These are phyloP conservation scores for Typhlomys cinereus DNA, from an alignment of 2,113 vertebrate genomes.

Conservation along the genomic window DNA sequence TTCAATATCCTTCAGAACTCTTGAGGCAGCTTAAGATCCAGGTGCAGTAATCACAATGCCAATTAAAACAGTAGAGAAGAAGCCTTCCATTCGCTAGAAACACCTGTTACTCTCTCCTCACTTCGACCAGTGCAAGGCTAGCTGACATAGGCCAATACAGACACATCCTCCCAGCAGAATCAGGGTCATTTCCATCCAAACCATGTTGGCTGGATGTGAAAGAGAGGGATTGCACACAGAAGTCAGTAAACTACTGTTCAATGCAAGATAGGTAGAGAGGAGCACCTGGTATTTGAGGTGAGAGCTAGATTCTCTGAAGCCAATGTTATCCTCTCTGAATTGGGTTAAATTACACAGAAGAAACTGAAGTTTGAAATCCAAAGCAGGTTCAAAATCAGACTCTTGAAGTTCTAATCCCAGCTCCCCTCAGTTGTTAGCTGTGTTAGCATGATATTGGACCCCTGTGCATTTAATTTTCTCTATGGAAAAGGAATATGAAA, in stretches of 20 bases:
- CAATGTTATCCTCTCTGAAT: background rate
- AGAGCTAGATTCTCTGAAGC: background rate
- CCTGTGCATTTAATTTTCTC: background rate
- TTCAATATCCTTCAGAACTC: background rate
- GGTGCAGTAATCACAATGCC: background rate
- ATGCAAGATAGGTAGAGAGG: background rate
- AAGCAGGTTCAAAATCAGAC: background rate
- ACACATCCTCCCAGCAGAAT: background rate
- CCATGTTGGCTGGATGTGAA: background rate
- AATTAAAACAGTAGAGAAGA: background rate
- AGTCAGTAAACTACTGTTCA: background rate
- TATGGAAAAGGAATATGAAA: conserved; percentile 23
- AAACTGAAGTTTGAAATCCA: background rate
- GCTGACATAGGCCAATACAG: background rate
- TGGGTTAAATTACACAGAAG: background rate
- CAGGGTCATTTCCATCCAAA: background rate
- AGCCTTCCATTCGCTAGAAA: background rate
- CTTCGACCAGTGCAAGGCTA: background rate
- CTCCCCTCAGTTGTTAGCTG: background rate
- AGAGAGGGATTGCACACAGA: background rate
- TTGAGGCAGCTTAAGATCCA: background rate
- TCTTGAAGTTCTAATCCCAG: background rate
- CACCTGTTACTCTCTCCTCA: background rate
- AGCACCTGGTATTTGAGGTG: background rate
- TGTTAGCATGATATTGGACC: background rate